Evolutionary conservation across 2,888 invertebrate species (phyloP).

Genomic region (Drosophila peninsularis): DNA sequence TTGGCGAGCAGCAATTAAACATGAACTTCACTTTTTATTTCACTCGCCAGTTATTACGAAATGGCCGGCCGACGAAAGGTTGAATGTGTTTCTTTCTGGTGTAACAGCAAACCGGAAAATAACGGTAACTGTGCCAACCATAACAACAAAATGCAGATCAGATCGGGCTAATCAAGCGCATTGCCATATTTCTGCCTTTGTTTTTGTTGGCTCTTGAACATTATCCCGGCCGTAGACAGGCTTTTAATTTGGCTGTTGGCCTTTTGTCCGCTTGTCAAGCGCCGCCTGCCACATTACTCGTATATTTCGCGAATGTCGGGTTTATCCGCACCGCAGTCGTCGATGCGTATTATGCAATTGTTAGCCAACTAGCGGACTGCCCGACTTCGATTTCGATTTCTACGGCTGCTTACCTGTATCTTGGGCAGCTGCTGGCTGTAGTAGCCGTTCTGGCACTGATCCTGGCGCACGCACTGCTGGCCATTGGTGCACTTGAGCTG

Average conservation of each 20-base stretch:
- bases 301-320: slow-evolving; percentile 47
- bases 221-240: slow-evolving; percentile 59
- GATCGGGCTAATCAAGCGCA: slow-evolving; percentile 61
- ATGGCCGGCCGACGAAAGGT: slow-evolving; percentile 42
- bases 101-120: slow-evolving; percentile 74
- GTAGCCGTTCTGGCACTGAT: slow-evolving; percentile 78
- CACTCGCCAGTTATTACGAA: slow-evolving; percentile 68
- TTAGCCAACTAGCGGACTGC: slow-evolving; percentile 4
- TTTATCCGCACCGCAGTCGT: slow-evolving; percentile 58
- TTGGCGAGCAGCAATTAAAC: slow-evolving; percentile 76
- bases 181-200: slow-evolving; percentile 35
- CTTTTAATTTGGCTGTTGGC: slow-evolving; percentile 61
- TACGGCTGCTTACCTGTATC: slow-evolving; percentile 71
- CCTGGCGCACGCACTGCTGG: slow-evolving; percentile 82
- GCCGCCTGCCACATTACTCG: slow-evolving; percentile 48
- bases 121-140: slow-evolving; percentile 74
- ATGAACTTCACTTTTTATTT: slow-evolving; percentile 77
- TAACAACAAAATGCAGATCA: slow-evolving; percentile 46
- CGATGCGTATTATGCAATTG: slow-evolving; percentile 72
- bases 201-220: slow-evolving; percentile 12
- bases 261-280: slow-evolving; percentile 53
- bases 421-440: slow-evolving; percentile 73
- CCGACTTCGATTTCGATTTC: neutral
- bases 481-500: slow-evolving; percentile 77
- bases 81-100: slow-evolving; percentile 25